Evolutionary conservation across 2,888 invertebrate species (phyloP).

Genomic region (Sabatieria punctata): DNA sequence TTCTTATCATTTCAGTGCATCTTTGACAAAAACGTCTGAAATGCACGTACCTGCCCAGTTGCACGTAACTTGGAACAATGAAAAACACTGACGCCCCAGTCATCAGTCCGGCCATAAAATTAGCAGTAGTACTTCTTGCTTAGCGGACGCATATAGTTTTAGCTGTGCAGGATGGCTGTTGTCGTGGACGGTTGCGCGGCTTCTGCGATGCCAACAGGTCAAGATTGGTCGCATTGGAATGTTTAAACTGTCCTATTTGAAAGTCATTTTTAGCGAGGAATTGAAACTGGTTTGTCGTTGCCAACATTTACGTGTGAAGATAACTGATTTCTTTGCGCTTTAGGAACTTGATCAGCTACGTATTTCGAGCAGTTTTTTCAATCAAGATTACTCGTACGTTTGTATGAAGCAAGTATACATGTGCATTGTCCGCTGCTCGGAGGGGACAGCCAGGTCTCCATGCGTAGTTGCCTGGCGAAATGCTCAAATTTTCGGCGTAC

Average conservation of each 20-base stretch:
- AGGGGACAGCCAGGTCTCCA: background rate
- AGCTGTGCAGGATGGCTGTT: constrained; percentile 29
- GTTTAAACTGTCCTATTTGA: constrained; percentile 15
- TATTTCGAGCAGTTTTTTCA: constrained; percentile 31
- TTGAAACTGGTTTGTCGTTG: constrained; percentile 9
- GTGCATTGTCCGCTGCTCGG: background rate
- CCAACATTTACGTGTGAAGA: too few relatives aligned
- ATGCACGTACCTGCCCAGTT: too few relatives aligned
- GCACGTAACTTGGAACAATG: too few relatives aligned
- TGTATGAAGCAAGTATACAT: background rate
- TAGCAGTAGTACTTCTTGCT: too few relatives aligned
- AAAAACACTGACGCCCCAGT: too few relatives aligned
- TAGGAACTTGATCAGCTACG: constrained; percentile 31
- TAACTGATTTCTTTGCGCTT: constrained; percentile 10
- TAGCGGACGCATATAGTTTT: too few relatives aligned
- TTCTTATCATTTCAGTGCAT: too few relatives aligned
- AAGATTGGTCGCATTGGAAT: constrained; percentile 11
- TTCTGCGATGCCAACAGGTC: constrained; percentile 11
- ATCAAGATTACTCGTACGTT: constrained; percentile 29
- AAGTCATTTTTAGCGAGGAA: constrained; percentile 11
- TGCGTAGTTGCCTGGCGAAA: too few relatives aligned
- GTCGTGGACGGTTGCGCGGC: constrained; percentile 24
- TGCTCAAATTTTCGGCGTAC: too few relatives aligned
- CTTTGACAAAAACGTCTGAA: too few relatives aligned
- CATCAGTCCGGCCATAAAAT: too few relatives aligned